A percentile compares a stretch with the other conserved stretches of the same genome.
phyloP scores from a whole-genome alignment of 2,113 vertebrate genomes.

The Oncorhynchus clarkii region DNA sequence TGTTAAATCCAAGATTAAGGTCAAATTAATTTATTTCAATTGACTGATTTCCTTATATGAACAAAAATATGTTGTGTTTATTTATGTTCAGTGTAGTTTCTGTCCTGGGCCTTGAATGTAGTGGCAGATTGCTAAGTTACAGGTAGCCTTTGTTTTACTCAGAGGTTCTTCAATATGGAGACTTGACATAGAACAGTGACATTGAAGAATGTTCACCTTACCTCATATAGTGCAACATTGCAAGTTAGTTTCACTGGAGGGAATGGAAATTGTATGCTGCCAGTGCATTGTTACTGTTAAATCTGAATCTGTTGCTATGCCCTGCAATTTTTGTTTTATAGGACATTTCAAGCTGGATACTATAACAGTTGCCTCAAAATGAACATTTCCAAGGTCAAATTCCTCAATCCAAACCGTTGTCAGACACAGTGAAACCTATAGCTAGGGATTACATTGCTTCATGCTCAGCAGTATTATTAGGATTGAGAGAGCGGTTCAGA shows the following conservation, averaged over 20 bases:
- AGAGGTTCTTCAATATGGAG: not conserved
- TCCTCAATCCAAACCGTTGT: no score
- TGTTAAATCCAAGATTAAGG: no score
- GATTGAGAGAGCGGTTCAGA: not conserved
- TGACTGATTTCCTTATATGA: no score
- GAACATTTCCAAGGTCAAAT: no score
- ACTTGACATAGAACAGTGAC: not conserved
- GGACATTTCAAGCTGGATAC: not conserved
- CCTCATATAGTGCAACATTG: not conserved
- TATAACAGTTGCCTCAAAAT: no score
- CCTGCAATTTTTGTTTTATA: not conserved
- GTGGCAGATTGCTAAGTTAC: not conserved
- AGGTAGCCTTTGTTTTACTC: not conserved
- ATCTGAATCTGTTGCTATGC: not conserved
- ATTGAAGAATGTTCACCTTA: not conserved
- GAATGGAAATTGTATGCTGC: not conserved
- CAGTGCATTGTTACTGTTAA: not conserved
- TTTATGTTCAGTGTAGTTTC: no score
- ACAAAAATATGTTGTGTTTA: no score
- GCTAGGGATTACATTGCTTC: not conserved
- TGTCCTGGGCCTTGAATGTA: not conserved
- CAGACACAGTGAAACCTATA: no score
- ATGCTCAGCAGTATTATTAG: not conserved
- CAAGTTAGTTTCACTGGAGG: not conserved
- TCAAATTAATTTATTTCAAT: no score